Evolutionary conservation across 2,113 vertebrate genomes (phyloP).

Genomic region (Pseudois nayaur): DNA sequence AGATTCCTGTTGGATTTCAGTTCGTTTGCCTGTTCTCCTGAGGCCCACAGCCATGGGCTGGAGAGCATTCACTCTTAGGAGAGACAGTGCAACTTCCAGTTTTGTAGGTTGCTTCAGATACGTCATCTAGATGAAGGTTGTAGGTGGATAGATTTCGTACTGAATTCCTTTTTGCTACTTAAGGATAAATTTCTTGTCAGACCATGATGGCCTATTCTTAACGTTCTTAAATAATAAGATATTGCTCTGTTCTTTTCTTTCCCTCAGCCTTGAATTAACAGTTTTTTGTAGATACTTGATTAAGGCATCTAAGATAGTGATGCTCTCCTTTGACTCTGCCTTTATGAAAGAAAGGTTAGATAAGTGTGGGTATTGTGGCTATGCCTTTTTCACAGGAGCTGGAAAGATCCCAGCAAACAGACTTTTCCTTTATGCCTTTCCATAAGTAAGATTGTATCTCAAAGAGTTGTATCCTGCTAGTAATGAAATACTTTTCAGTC

Average conservation of each 20-base stretch:
- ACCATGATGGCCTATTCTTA: not conserved
- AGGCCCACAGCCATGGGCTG: not conserved
- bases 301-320: not conserved
- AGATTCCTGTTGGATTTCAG: not conserved
- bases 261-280: not conserved
- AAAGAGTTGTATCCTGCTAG: not conserved
- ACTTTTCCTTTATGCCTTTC: constrained; percentile 5
- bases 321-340: constrained; percentile 35
- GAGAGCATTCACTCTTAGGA: not conserved
- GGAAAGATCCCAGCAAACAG: not conserved
- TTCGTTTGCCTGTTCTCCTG: not conserved
- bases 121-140: not conserved
- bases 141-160: not conserved
- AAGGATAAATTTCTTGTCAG: not conserved
- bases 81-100: not conserved
- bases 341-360: constrained; percentile 39
- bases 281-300: constrained; percentile 26
- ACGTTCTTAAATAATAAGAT: not conserved
- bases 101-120: not conserved
- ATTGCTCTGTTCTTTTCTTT: not conserved
- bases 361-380: not conserved
- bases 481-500: not conserved
- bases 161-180: constrained; percentile 14
- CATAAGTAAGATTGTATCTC: not conserved
- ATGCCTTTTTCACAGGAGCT: not conserved